phyloP scores from a whole-genome alignment of 2,888 invertebrate genomes.

The Andrena camellia region DNA sequence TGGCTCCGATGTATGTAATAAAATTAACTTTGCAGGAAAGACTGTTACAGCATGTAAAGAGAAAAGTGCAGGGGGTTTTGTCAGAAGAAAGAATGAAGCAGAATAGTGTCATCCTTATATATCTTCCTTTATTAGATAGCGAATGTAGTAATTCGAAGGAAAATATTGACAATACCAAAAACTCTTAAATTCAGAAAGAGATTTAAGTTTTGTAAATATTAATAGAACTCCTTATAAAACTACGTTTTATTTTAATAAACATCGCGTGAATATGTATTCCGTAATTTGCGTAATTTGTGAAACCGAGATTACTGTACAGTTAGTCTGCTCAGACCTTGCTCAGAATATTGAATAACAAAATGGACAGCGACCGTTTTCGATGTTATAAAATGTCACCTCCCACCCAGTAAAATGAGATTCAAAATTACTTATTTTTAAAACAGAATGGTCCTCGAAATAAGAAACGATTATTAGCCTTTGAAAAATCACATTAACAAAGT shows the following conservation, averaged over 20 bases:
- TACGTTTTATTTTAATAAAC: neutral
- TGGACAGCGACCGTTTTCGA: neutral
- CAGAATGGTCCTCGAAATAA: neutral
- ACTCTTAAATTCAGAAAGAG: neutral
- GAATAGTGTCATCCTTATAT: neutral
- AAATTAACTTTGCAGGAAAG: constrained; percentile 23
- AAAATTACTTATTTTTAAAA: constrained; percentile 9
- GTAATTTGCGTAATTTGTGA: neutral
- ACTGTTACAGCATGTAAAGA: neutral
- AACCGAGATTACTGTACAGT: neutral
- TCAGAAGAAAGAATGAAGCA: too few relatives aligned
- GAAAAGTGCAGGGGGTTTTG: neutral
- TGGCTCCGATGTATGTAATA: neutral
- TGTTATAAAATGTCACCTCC: neutral
- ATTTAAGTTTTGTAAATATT: neutral
- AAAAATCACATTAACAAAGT: neutral
- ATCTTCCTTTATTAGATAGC: neutral
- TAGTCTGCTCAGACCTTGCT: neutral
- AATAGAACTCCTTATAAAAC: neutral
- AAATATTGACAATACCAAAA: neutral
- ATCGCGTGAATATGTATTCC: neutral
- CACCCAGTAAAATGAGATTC: constrained; percentile 11
- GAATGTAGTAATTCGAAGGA: neutral
- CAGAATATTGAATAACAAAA: neutral
- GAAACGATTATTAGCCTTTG: neutral